Conservation (phyloP, 2,797 vertebrate genomes). For the Eptatretus atami region DNA sequence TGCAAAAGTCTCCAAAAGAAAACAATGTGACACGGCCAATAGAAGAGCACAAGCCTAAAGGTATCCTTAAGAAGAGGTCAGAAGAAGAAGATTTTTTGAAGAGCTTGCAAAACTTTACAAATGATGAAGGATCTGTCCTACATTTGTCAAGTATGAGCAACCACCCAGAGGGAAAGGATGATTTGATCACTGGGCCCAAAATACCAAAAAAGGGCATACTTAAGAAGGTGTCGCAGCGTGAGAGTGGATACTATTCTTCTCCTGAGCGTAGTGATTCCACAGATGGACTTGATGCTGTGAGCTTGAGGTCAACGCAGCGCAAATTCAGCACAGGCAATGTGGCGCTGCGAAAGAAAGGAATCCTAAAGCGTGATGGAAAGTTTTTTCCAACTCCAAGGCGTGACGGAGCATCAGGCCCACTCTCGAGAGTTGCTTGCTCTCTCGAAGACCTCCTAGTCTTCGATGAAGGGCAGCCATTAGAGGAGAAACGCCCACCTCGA, state of each 20-base stretch:
- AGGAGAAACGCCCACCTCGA: too few relatives aligned
- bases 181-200: slow-evolving; percentile 11
- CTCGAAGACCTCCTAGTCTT: slow-evolving; percentile 15
- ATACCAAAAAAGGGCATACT: slow-evolving; percentile 40
- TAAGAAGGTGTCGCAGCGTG: slow-evolving; percentile 24
- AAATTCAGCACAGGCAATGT: slow-evolving; percentile 10
- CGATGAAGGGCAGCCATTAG: slow-evolving; percentile 9
- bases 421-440: slow-evolving; percentile 13
- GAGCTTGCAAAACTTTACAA: slow-evolving; percentile 10
- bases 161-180: slow-evolving; percentile 1
- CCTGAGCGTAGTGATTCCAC: slow-evolving; percentile 14
- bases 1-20: slow-evolving; percentile 30
- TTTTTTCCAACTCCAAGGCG: slow-evolving; percentile 21
- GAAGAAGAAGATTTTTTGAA: slow-evolving; percentile 17
- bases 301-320: slow-evolving; percentile 5
- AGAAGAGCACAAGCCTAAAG: slow-evolving; percentile 22
- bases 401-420: slow-evolving; percentile 6
- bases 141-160: background rate
- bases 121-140: background rate
- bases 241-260: slow-evolving; percentile 18
- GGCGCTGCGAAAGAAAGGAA: slow-evolving; percentile 24
- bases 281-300: slow-evolving; percentile 9
- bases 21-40: slow-evolving; percentile 19
- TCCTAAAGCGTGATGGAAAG: slow-evolving; percentile 34
- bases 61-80: slow-evolving; percentile 26